phyloP scores from a whole-genome alignment of 2,797 vertebrate genomes.

The Anisognathus igniventris region DNA sequence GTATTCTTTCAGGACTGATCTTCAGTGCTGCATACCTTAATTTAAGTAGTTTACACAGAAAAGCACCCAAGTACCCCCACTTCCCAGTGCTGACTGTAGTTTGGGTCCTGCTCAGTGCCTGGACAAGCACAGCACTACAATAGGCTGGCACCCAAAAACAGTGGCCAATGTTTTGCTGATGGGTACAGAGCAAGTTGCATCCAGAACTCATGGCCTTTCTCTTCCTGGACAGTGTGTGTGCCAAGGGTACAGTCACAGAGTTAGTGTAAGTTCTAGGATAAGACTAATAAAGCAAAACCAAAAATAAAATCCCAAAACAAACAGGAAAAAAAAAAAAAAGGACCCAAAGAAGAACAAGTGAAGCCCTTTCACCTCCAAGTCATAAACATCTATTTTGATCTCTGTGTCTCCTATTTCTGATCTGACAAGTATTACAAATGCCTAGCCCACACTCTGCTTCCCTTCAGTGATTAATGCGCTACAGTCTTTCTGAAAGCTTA shows the following conservation, averaged over 20 bases:
- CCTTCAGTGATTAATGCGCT: constrained; percentile 67
- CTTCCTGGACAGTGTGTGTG: background rate
- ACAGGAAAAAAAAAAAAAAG: background rate
- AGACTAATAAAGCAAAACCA: background rate
- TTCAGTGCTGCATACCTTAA: background rate
- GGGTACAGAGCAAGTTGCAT: background rate
- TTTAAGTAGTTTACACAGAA: background rate
- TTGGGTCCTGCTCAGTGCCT: background rate
- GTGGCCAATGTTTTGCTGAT: background rate
- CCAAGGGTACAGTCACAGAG: background rate
- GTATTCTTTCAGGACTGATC: background rate
- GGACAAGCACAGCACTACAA: background rate
- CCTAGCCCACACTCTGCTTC: constrained; percentile 8
- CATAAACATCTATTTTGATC: constrained; percentile 47
- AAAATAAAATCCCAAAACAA: background rate
- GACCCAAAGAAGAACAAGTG: background rate
- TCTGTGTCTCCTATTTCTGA: constrained; percentile 38
- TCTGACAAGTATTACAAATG: constrained; percentile 67
- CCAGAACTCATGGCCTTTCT: background rate
- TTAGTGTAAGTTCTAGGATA: background rate
- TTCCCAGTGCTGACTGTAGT: background rate
- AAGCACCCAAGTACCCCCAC: background rate
- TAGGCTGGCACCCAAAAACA: background rate
- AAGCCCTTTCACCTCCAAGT: background rate
- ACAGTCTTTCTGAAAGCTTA: constrained; percentile 57